A percentile compares a stretch with the other conserved stretches of the same genome.
Conservation (phyloP, 2,888 invertebrate genomes). For the Eucera pruinosa region DNA sequence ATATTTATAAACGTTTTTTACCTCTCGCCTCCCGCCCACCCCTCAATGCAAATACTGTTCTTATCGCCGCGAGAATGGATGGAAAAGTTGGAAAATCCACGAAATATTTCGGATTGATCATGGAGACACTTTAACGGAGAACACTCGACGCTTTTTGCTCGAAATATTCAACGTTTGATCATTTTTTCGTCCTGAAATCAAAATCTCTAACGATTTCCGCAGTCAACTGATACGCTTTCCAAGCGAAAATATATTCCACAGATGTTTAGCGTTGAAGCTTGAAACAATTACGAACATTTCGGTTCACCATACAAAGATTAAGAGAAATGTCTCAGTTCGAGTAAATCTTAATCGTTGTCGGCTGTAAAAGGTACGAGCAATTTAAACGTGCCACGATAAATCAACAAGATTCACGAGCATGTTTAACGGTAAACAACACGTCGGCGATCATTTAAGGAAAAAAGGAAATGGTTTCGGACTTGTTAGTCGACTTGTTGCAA, state of each 20-base stretch:
- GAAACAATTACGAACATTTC: no score
- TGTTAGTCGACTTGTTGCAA: conserved; percentile 1
- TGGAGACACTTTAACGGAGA: not conserved
- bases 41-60: not conserved
- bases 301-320: no score
- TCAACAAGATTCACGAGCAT: conserved; percentile 10
- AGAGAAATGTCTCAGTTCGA: not conserved
- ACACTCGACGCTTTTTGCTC: not conserved
- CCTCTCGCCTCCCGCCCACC: not conserved
- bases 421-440: conserved; percentile 30
- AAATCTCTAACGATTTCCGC: no score
- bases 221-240: no score
- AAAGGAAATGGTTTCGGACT: not conserved
- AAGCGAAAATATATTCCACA: not conserved
- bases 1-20: conserved; percentile 32
- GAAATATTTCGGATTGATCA: conserved; percentile 3
- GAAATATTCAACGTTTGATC: not conserved
- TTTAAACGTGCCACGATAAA: not conserved
- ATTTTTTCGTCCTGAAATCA: not conserved
- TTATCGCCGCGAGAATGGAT: not conserved
- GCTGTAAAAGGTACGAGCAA: not conserved
- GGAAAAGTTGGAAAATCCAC: not conserved
- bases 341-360: not conserved
- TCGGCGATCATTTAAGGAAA: not conserved
- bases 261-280: no score